Conservation (phyloP, 1,140 invertebrate genomes). For the Xylocopa sonorina region DNA sequence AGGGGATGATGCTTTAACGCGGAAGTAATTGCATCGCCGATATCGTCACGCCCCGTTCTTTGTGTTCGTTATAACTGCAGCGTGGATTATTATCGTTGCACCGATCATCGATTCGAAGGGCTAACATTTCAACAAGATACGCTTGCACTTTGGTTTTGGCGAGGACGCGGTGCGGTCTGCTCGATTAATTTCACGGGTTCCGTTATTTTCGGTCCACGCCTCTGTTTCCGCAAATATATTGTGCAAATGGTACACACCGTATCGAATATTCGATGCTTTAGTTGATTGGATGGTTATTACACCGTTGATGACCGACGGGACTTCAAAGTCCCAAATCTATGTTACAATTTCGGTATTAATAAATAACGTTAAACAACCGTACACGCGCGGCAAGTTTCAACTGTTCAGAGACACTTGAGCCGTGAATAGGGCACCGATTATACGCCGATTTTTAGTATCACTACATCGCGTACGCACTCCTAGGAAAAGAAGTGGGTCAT, state of each 20-base stretch:
- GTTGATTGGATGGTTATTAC: background rate
- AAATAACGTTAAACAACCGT: too few species aligned
- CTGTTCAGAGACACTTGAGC: too few species aligned
- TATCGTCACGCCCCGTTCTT: conserved; percentile 14
- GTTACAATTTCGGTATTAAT: too few species aligned
- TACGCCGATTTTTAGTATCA: too few species aligned
- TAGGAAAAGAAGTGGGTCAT: too few species aligned
- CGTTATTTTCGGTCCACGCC: too few species aligned
- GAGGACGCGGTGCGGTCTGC: background rate
- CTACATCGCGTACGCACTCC: too few species aligned
- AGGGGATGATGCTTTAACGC: background rate
- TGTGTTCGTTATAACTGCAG: background rate
- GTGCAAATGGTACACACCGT: background rate
- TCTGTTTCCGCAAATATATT: background rate
- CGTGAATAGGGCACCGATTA: too few species aligned
- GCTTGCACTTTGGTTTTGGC: background rate
- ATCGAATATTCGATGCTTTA: background rate
- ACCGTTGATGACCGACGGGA: too few species aligned
- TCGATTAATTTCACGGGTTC: background rate
- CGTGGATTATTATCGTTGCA: conserved; percentile 12
- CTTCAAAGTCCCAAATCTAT: too few species aligned
- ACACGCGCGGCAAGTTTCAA: too few species aligned
- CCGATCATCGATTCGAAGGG: conserved; percentile 9
- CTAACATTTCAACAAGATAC: background rate
- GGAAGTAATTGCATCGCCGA: conserved; percentile 22